Percentiles rank a stretch among this genome's conserved stretches.
Conservation (phyloP, 2,113 vertebrate species). For the Dascyllus trimaculatus region DNA sequence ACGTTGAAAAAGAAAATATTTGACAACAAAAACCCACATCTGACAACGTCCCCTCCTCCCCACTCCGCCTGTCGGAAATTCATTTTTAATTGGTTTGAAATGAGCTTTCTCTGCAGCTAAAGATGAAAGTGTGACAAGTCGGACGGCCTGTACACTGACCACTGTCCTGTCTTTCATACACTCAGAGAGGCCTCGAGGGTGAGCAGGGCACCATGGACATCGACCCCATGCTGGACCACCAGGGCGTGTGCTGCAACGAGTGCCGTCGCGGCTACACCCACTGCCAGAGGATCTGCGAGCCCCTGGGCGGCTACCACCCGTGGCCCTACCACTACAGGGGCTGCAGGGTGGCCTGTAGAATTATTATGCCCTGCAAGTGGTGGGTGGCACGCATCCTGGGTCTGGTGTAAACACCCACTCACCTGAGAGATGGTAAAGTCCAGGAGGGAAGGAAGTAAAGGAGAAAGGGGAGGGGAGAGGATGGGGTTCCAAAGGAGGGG, state of each 20-base stretch:
- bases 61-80: conserved; percentile 59
- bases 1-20: conserved; percentile 63
- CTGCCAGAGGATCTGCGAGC: conserved; percentile 92
- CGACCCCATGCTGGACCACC: conserved; percentile 92
- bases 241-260: conserved; percentile 91
- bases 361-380: conserved; percentile 96
- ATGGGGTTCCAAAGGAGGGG: neutral
- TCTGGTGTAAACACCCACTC: conserved; percentile 81
- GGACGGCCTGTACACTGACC: conserved; percentile 7
- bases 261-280: conserved; percentile 91
- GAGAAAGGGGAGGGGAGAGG: neutral
- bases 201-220: conserved; percentile 88
- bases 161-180: neutral
- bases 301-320: conserved; percentile 87
- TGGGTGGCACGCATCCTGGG: conserved; percentile 94
- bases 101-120: neutral
- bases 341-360: conserved; percentile 89
- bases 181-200: conserved; percentile 86
- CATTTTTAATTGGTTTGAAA: conserved; percentile 74
- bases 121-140: neutral
- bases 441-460: neutral
- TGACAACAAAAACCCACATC: conserved; percentile 75
- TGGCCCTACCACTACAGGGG: conserved; percentile 92
- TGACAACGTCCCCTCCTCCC: conserved; percentile 66
- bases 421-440: neutral